Evolutionary conservation across 1,140 invertebrate genomes (phyloP).

Genomic region (Drosophila neocordata): DNA sequence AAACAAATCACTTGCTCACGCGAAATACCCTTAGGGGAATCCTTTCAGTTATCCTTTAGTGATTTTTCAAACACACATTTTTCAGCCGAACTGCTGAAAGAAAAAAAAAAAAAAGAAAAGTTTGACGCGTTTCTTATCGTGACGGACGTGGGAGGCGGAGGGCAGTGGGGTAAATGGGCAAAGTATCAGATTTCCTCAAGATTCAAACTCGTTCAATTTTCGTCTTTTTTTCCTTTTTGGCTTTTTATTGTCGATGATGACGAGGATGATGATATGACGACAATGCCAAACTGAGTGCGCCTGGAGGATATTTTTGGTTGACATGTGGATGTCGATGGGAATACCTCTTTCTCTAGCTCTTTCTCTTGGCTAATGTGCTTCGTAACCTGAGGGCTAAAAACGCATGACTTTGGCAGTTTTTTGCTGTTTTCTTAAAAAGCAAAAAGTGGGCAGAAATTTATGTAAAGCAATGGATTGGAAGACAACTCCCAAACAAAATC

Average conservation of each 20-base stretch:
- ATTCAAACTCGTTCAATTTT: constrained; percentile 23
- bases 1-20: constrained; percentile 74
- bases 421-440: constrained; percentile 15
- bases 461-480: neutral
- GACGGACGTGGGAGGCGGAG: neutral
- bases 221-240: constrained; percentile 29
- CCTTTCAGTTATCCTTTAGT: constrained; percentile 77
- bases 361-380: constrained; percentile 56
- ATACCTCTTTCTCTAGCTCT: neutral
- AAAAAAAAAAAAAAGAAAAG: constrained; percentile 40
- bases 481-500: neutral
- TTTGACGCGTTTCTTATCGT: constrained; percentile 54
- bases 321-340: constrained; percentile 48
- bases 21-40: constrained; percentile 76
- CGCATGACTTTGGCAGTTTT: constrained; percentile 63
- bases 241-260: constrained; percentile 35
- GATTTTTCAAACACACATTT: constrained; percentile 77
- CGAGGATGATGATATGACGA: constrained; percentile 49
- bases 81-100: constrained; percentile 22
- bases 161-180: constrained; percentile 5
- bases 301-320: constrained; percentile 50
- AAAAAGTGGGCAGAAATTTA: constrained; percentile 8
- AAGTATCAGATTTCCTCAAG: constrained; percentile 60
- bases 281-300: constrained; percentile 49
- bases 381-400: constrained; percentile 45